Base-by-base conservation (phyloP, 37 sponge, comb jelly and placozoan genomes). In the Ephydatia muelleri region DNA sequence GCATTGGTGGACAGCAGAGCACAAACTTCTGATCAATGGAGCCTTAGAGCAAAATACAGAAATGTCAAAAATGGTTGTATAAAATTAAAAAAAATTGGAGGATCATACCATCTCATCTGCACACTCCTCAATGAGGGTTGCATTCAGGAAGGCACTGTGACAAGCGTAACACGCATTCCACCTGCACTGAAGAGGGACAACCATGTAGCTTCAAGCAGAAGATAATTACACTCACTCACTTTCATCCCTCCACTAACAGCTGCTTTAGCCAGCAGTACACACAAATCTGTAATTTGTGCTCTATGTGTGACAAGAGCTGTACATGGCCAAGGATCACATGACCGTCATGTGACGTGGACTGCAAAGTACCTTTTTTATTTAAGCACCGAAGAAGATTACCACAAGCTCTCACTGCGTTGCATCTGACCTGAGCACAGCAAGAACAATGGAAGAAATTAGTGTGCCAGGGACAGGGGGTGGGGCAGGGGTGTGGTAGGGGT, bases 91-190 rank as follows among this genome's bases (percentile, higher is more conserved):
- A 30, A 14, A 70, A 82, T 67, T 22, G 43, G 2, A 3, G 4
- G 4, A n/a, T 35, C 68, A 65, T 38, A 81, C 87, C 82, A 80
- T 36, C 25, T n/a, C 5, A 14, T 68, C 11, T 19, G 49, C 40
- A 38, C 65, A 85, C 39, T 75, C 5, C 21, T 76, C 33, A 31
- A 30, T 40, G n/a, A 90, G 85, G 5, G 71, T 49, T 49, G 77
- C 2, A 49, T 84, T 90, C 19, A 64, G 28, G 90, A 90, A 66
- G 32, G 76, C 85, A 76, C 68, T 81, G 80, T 85, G 71, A 37
- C 85, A 84, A 48, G 91, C 91, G 74, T 83, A 91, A 69, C 91
- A 87, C 67, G 91, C 84, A 83, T 91, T 91, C 91, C 91, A 91
- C n/a, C 91, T 25, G 5, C 79, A 68, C 86, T 90, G 83, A 2